Percentiles rank a stretch among this genome's conserved stretches.
Evolutionary conservation across 1,140 invertebrate species (phyloP).

Genomic region (Heliconius eleuchia): DNA sequence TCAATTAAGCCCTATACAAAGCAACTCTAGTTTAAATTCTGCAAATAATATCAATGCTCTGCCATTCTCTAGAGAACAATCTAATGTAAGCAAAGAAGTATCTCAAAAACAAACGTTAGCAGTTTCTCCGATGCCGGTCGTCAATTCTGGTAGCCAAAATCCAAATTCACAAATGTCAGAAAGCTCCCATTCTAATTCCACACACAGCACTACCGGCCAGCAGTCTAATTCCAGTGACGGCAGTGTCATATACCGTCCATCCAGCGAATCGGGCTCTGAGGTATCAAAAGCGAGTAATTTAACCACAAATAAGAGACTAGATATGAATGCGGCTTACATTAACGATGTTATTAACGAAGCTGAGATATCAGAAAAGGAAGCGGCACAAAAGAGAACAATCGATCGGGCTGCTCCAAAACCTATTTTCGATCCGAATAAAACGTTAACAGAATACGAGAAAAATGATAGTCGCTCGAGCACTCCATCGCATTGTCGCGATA

Average conservation of each 20-base stretch:
- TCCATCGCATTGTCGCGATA: constrained; percentile 76
- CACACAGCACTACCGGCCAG: constrained; percentile 83
- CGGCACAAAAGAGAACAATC: constrained; percentile 60
- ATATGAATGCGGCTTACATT: constrained; percentile 77
- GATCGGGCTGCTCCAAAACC: constrained; percentile 54
- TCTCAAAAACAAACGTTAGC: constrained; percentile 84
- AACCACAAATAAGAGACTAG: constrained; percentile 82
- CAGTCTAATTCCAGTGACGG: constrained; percentile 86
- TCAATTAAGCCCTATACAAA: constrained; percentile 81
- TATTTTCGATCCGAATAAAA: constrained; percentile 63
- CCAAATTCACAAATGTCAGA: constrained; percentile 79
- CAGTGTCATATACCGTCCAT: constrained; percentile 86
- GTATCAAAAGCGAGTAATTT: constrained; percentile 78
- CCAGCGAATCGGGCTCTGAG: constrained; percentile 85
- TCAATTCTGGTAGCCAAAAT: constrained; percentile 65
- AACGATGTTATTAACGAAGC: constrained; percentile 77
- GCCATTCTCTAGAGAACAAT: constrained; percentile 78
- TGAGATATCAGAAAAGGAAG: constrained; percentile 75
- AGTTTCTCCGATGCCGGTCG: constrained; percentile 88
- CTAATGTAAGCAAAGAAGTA: constrained; percentile 78
- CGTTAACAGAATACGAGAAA: constrained; percentile 64
- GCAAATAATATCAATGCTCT: constrained; percentile 73
- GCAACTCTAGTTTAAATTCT: constrained; percentile 82
- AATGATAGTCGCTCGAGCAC: constrained; percentile 74
- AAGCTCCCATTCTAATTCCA: constrained; percentile 83